Evolutionary conservation across 2,888 invertebrate species (phyloP), one percentile per base, ranked within the genome.

Genomic region (Hydriomena furcata): DNA sequence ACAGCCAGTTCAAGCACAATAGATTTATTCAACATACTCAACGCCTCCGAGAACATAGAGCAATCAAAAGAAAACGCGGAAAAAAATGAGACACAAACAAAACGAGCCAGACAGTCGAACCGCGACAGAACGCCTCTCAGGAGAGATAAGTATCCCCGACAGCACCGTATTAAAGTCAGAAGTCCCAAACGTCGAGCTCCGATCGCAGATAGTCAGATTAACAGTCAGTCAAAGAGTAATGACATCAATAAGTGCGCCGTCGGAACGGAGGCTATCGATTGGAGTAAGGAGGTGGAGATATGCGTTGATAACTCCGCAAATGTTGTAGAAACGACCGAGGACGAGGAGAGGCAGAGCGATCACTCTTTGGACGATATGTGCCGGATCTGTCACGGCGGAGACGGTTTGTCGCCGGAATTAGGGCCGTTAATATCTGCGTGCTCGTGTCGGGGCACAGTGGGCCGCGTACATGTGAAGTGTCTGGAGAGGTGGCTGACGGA

Each of bases 401-500:
- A 84, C 6, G 52, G 71, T 0, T 54, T 82, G 34, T 72, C 76
- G 0, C 28, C 47, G 4, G 89, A 88, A 45, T 68, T 84, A 0
- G 90, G 90, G 0, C 67, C 58, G 11, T 63, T 90, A 46, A 79
- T 90, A 68, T 88, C 88, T 0, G 85, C 89, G 0, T 90, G 90
- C 56, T 91, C 76, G 1, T 90, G 90, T 54, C 77, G 89, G 0
- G 95, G 95, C 0, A 93, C 94, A 1, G 93, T 95, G 59, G 95
- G 95, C 0, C 91, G 94, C 44, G 93, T 95, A 7, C 95, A 95
- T 76, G 91, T 94, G 1, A 91, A 92, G 49, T 96, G 95, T 71
- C 80, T 95, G 61, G 95, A 95, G 78, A 91, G 92, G 41, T 96
- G 95, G 95, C 82, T 95, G 27, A 94, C 94, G 1, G 94, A 94